Conservation (phyloP, 1,140 invertebrate species). For the Amphibalanus amphitrite region DNA sequence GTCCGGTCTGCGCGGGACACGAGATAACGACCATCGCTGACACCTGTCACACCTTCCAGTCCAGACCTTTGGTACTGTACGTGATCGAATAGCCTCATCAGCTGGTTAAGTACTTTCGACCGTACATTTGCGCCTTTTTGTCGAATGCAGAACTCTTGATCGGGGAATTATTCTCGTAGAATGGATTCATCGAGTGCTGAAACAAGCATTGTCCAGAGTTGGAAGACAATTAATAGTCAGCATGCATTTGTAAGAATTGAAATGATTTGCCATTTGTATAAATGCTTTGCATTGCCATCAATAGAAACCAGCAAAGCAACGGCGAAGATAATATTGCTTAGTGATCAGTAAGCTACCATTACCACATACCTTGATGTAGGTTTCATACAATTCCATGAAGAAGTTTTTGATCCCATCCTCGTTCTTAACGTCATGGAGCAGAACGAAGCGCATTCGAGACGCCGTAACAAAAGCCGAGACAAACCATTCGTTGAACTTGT, state of each 20-base stretch:
- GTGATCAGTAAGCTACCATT: conserved; percentile 4
- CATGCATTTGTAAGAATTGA: background rate
- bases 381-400: conserved; percentile 95
- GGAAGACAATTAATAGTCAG: background rate
- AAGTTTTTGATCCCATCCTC: conserved; percentile 98
- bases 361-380: conserved; percentile 64
- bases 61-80: too few species aligned
- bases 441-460: conserved; percentile 70
- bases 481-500: conserved; percentile 99
- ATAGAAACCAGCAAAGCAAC: background rate
- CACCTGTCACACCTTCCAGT: too few species aligned
- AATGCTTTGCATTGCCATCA: background rate
- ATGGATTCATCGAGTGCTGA: conserved; percentile 88
- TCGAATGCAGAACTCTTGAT: conserved; percentile 91
- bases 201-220: background rate
- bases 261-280: background rate
- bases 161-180: conserved; percentile 82
- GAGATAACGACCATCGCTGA: too few species aligned
- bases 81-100: too few species aligned
- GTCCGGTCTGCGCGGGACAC: too few species aligned
- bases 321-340: background rate
- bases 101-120: conserved; percentile 63
- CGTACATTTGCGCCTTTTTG: conserved; percentile 79
- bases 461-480: conserved; percentile 98
- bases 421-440: conserved; percentile 91